phyloP scores from a whole-genome alignment of 2,888 invertebrate genomes.

The Drosophila picticornis region DNA sequence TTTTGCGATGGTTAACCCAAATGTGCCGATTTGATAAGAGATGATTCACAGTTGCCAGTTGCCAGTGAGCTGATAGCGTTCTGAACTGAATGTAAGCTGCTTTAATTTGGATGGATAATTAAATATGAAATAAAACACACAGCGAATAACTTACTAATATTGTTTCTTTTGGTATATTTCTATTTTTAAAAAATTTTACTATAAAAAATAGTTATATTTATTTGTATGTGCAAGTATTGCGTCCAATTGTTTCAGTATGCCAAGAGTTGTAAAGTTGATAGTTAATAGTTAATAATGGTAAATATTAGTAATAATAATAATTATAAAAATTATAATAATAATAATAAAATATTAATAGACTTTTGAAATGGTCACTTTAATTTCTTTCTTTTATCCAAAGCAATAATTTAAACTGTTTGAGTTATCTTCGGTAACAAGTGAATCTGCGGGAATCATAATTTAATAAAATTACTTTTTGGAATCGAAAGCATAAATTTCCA shows the following conservation, averaged over 20 bases:
- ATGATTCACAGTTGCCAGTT: conserved; percentile 19
- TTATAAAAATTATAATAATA: not conserved
- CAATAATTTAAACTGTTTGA: not conserved
- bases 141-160: not conserved
- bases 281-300: too few relatives aligned
- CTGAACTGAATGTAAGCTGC: conserved; percentile 1
- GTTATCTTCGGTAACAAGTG: too few relatives aligned
- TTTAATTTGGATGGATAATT: not conserved
- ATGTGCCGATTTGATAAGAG: conserved; percentile 42
- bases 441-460: not conserved
- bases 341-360: not conserved
- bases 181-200: not conserved
- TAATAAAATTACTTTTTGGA: not conserved
- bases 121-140: not conserved
- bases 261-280: not conserved
- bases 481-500: conserved; percentile 18
- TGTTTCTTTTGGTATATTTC: not conserved
- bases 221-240: too few relatives aligned
- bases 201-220: too few relatives aligned
- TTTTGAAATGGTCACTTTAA: not conserved
- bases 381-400: not conserved
- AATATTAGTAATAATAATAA: not conserved
- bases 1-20: conserved; percentile 46
- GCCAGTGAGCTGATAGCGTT: not conserved
- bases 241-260: not conserved